These are phyloP conservation scores for Drosophila fungiperda DNA, from an alignment of 2,888 invertebrate species.

Conservation along the genomic window DNA sequence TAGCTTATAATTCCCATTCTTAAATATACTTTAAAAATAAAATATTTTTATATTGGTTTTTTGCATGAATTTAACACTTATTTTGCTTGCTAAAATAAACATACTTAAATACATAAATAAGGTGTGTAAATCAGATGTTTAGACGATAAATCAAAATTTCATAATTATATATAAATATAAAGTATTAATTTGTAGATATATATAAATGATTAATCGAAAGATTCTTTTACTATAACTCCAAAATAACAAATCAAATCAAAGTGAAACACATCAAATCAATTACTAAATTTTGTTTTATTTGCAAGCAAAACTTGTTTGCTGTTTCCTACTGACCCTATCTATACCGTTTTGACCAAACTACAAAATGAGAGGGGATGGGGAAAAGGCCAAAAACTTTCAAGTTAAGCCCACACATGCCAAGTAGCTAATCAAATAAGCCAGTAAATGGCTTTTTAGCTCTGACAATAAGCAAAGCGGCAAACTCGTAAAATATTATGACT, in stretches of 20 bases:
- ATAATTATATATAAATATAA: background rate
- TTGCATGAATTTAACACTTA: background rate
- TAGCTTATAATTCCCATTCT: no score
- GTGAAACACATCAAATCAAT: background rate
- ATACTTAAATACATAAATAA: background rate
- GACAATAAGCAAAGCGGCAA: slow-evolving; percentile 32
- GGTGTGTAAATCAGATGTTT: no score
- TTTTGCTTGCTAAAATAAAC: background rate
- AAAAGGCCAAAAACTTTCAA: background rate
- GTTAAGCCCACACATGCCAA: background rate
- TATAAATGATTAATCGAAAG: background rate
- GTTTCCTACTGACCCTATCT: background rate
- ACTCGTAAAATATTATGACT: slow-evolving; percentile 57
- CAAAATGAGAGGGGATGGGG: background rate
- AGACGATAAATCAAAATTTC: no score
- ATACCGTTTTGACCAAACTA: background rate
- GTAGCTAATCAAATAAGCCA: slow-evolving; percentile 64
- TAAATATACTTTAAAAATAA: background rate
- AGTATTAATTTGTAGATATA: background rate
- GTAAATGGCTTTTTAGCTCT: slow-evolving; percentile 52
- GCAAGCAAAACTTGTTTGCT: background rate
- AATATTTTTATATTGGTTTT: background rate
- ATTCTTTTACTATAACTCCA: background rate
- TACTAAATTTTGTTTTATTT: background rate
- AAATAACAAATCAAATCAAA: background rate